phyloP scores from a whole-genome alignment of 2,888 invertebrate genomes.

The Ligdia adustata region DNA sequence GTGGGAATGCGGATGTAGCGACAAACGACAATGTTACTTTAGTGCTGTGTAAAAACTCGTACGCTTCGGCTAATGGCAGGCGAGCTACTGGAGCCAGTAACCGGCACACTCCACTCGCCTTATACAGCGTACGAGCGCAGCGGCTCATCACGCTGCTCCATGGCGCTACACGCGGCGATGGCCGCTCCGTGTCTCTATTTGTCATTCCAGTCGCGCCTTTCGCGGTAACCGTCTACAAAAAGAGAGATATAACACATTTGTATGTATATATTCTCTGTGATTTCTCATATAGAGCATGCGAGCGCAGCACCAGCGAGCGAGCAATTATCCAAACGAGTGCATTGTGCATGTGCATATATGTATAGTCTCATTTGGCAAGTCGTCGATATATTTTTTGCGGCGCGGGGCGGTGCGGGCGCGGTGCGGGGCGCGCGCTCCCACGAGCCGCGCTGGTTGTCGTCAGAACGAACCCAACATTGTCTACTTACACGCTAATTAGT shows the following conservation, averaged over 20 bases:
- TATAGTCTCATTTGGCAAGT: too few species aligned
- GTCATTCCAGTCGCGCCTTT: background rate
- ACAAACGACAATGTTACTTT: constrained; percentile 9
- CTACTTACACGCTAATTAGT: background rate
- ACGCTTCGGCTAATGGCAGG: background rate
- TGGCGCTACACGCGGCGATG: background rate
- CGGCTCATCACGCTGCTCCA: constrained; percentile 7
- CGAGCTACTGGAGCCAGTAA: constrained; percentile 10
- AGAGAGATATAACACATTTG: too few species aligned
- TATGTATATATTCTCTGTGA: too few species aligned
- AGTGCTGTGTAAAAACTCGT: constrained; percentile 8
- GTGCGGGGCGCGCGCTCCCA: too few species aligned
- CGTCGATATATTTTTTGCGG: background rate
- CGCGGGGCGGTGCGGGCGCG: too few species aligned
- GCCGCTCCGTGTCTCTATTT: background rate
- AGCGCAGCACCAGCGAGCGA: background rate
- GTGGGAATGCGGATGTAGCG: constrained; percentile 12
- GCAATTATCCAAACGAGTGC: constrained; percentile 3
- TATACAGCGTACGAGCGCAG: constrained; percentile 1
- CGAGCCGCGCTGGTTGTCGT: too few species aligned
- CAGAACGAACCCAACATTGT: constrained; percentile 1
- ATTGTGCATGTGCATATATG: too few species aligned
- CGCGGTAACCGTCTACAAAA: too few species aligned
- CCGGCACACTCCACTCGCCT: constrained; percentile 1
- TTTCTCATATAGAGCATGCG: background rate